A percentile compares a stretch with the other conserved stretches of the same genome.
Conservation (phyloP, 2,113 vertebrate species). For the Callipepla squamata region DNA sequence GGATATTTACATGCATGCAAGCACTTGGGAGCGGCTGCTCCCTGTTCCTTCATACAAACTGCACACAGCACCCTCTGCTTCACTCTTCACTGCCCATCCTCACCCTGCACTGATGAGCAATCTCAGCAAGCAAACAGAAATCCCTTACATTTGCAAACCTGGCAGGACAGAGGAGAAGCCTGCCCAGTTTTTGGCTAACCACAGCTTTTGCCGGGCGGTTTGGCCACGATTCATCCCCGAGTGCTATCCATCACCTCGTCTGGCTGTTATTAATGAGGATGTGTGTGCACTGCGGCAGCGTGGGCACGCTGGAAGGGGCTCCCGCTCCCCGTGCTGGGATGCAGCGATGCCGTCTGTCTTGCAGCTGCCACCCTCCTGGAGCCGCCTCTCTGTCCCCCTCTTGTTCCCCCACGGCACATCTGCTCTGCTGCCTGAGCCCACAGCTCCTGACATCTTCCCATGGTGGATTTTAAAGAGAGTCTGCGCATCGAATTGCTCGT, state of each 20-base stretch:
- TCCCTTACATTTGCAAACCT: neutral
- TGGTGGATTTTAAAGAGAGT: rapidly evolving
- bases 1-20: neutral
- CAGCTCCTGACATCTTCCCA: neutral
- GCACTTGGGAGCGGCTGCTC: neutral
- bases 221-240: neutral
- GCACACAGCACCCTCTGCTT: neutral
- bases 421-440: rapidly evolving
- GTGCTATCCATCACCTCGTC: neutral
- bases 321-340: neutral
- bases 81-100: neutral
- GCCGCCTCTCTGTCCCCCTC: neutral
- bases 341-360: neutral
- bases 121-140: rapidly evolving
- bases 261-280: neutral
- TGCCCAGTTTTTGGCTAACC: neutral
- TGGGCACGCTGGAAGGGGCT: neutral
- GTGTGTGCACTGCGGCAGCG: neutral
- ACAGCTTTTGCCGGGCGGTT: neutral
- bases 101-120: neutral
- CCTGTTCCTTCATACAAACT: no score
- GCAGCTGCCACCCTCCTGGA: conserved; percentile 26
- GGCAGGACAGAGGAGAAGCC: neutral
- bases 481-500: rapidly evolving
- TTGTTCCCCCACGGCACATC: neutral